Evolutionary conservation across 2,797 vertebrate genomes (phyloP), one percentile per base, ranked within the genome.

Genomic region (Danio tinwini): DNA sequence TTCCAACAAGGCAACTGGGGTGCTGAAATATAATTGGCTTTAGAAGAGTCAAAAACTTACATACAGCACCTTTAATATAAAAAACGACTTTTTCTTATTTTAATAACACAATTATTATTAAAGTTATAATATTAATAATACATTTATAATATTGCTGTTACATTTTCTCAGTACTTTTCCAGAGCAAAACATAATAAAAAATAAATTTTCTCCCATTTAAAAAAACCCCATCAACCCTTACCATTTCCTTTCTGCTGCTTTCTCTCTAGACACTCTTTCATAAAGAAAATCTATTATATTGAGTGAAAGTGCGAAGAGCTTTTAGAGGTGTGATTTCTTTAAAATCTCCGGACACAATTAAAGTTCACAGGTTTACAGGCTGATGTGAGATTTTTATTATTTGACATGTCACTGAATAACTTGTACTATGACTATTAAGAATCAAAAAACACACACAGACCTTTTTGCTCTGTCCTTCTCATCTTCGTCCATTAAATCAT

Each of bases 401-500:
- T 45, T 16, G 39, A 39, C 12, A 56, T 6, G n/a, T 47, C 45
- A 3, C 19, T 56, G 14, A 17, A 44, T 68, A 8, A 58, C 17
- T 17, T 52, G 21, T 19, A 61, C 3, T 37, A 17, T 21, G 0
- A 63, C 29, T 9, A 39, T 44, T 80, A 7, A 39, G 12, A 74
- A 16, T 59, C 45, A 62, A 0, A 29, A 29, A 29, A 29, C 29
- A 29, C 29, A 84, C 5, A 73, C 7, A 17, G 16, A 99, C 97
- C 96, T 96, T 93, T 95, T 97, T 86, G 92, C 92, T 85, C 91
- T 93, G 89, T 95, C 94, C 86, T 94, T 95, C 77, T 95, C 91
- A 93, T 96, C 92, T 89, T 95, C 93, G 50, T 97, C 96, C 95
- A 97, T 94, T 87, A 96, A 93, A 89, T 97, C 95, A 16, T 94